Conservation (phyloP, 2,113 vertebrate species). For the Campylomormyrus tamandua region DNA sequence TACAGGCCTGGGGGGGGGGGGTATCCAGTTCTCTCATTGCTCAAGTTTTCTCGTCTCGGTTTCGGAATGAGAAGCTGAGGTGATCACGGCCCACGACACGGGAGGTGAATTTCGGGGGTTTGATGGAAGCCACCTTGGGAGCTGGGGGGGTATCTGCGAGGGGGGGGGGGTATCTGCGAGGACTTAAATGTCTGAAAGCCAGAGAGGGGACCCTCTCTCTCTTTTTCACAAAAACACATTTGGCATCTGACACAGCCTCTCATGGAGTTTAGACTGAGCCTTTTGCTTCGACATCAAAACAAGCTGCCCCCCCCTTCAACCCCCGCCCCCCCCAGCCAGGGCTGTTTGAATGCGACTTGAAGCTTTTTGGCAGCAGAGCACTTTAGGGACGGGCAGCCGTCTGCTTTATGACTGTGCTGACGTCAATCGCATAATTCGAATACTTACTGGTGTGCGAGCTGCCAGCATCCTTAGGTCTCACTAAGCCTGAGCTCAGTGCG, state of each 20-base stretch:
- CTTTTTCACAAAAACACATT: not conserved
- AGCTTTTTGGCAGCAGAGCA: slow-evolving; percentile 72
- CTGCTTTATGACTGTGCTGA: slow-evolving; percentile 97
- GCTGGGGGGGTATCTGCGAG: not conserved
- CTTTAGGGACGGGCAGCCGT: slow-evolving; percentile 78
- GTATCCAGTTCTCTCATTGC: not conserved
- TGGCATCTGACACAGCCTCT: not conserved
- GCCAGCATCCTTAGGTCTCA: slow-evolving; percentile 70
- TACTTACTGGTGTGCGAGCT: slow-evolving; percentile 86
- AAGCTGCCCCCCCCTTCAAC: slow-evolving; percentile 4
- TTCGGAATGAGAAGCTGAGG: not conserved
- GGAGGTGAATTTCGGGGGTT: not conserved
- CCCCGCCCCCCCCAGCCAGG: slow-evolving; percentile 50
- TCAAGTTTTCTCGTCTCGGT: not conserved
- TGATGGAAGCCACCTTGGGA: not conserved
- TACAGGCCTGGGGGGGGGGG: no score
- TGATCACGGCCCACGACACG: not conserved
- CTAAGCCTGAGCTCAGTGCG: slow-evolving; percentile 44
- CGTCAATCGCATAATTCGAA: slow-evolving; percentile 99
- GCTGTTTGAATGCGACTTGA: slow-evolving; percentile 61
- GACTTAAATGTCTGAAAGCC: not conserved
- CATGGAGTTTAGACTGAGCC: slow-evolving; percentile 14
- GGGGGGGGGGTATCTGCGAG: not conserved
- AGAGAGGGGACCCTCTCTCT: not conserved
- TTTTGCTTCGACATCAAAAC: slow-evolving; percentile 25